Evolutionary conservation across 2,113 vertebrate genomes (phyloP).

Genomic region (Murina feae): DNA sequence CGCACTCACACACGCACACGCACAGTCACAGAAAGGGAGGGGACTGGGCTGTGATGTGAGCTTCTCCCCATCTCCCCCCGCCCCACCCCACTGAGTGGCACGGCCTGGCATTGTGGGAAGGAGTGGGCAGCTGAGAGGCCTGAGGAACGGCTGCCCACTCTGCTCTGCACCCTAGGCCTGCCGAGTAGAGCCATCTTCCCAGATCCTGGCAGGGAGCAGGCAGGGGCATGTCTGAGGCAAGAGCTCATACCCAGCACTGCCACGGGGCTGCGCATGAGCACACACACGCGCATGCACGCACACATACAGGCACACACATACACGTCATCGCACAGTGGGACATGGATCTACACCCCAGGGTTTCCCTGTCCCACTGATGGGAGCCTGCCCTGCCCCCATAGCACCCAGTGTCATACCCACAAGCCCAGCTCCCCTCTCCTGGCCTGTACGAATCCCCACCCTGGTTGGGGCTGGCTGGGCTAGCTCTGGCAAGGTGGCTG

Average conservation of each 20-base stretch:
- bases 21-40: conserved; percentile 4
- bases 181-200: conserved; percentile 40
- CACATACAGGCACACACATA: neutral
- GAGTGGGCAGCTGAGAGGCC: conserved; percentile 34
- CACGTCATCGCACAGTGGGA: conserved; percentile 58
- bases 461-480: neutral
- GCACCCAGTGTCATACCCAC: conserved; percentile 47
- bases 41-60: neutral
- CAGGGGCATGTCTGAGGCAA: conserved; percentile 63
- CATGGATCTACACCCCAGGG: conserved; percentile 47
- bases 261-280: conserved; percentile 24
- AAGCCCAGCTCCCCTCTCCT: neutral
- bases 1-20: neutral
- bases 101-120: conserved; percentile 43
- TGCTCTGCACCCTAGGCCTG: conserved; percentile 33
- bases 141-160: conserved; percentile 38
- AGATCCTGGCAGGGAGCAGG: conserved; percentile 58
- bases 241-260: conserved; percentile 36
- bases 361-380: conserved; percentile 39
- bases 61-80: neutral
- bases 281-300: neutral
- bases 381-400: conserved; percentile 45
- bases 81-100: neutral
- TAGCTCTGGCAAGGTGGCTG: neutral
- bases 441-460: neutral